These are phyloP conservation scores for Planiliza haematocheilus DNA, from an alignment of 2,113 vertebrate genomes.

Conservation along the genomic window DNA sequence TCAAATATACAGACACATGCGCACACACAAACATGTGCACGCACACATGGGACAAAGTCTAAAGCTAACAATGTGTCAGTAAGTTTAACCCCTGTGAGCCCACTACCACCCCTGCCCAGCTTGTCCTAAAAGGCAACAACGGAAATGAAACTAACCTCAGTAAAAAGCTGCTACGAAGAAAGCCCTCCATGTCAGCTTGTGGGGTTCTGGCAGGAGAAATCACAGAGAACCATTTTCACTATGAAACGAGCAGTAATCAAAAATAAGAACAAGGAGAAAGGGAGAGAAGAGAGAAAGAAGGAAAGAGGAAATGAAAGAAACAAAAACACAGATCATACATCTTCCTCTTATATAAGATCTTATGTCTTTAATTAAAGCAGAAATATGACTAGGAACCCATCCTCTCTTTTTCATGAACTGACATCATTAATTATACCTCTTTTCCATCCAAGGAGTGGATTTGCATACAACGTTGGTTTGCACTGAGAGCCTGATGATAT, in stretches of 20 bases:
- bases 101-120: conserved; percentile 58
- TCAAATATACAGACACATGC: conserved; percentile 65
- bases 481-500: conserved; percentile 79
- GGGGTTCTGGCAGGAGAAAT: conserved; percentile 87
- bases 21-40: conserved; percentile 55
- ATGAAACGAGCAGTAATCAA: conserved; percentile 73
- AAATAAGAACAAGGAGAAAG: conserved; percentile 49
- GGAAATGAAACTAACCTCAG: conserved; percentile 87
- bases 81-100: conserved; percentile 63
- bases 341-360: conserved; percentile 69
- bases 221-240: conserved; percentile 85
- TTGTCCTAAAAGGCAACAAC: conserved; percentile 75
- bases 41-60: conserved; percentile 64
- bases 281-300: conserved; percentile 31
- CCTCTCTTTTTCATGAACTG: conserved; percentile 76
- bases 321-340: conserved; percentile 74
- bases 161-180: conserved; percentile 89
- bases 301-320: conserved; percentile 53
- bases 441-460: conserved; percentile 77
- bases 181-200: conserved; percentile 87
- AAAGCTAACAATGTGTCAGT: conserved; percentile 75
- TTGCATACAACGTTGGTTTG: conserved; percentile 82
- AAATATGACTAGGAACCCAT: conserved; percentile 70
- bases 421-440: conserved; percentile 82
- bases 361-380: conserved; percentile 79